Evolutionary conservation across 2,113 vertebrate genomes (phyloP), one percentile per base, ranked within the genome.

Genomic region (Hemibagrus wyckioides): DNA sequence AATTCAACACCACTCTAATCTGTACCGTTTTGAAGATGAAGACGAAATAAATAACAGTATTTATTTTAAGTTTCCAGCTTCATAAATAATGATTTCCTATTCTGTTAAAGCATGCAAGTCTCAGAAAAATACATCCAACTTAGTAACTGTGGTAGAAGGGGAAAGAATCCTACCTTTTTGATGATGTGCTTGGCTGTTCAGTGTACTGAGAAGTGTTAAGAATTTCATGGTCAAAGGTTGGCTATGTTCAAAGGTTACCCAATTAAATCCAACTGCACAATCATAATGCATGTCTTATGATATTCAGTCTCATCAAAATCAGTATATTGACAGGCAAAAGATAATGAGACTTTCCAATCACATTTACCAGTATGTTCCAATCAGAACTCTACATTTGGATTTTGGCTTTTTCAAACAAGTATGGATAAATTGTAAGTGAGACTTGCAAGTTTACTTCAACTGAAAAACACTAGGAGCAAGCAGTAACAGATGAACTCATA

Each of bases 171-270:
- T 91, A 94, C 91, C 93, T 92, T 87, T n/a, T 28, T 86, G 36
- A 83, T 85, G 57, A 61, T 81, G 88, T 67, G 88, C 89, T 83
- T 28, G 89, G 85, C 92, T 91, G 89, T 75, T 23, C 73, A 79
- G 19, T 82, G 7, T 39, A 11, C 73, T 48, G 19, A 28, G 2
- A 23, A 30, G 79, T 19, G 79, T 4, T 9, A 88, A 87, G 83
- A 89, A 84, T 30, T 86, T 28, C 50, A 4, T 28, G 92, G 91
- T 48, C 92, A 93, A 94, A 95, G 93, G 90, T 91, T 91, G 88
- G 17, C 67, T 44, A 82, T 13, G 92, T 80, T 87, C 94, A 95
- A 94, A 95, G 94, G 94, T 95, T 93, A 90, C 90, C 88, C 92
- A 92, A 92, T 93, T 92, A 93, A 89, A 87, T 59, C 50, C 65